Conservation (phyloP, 2,113 vertebrate species). For the Hypanus sabinus region DNA sequence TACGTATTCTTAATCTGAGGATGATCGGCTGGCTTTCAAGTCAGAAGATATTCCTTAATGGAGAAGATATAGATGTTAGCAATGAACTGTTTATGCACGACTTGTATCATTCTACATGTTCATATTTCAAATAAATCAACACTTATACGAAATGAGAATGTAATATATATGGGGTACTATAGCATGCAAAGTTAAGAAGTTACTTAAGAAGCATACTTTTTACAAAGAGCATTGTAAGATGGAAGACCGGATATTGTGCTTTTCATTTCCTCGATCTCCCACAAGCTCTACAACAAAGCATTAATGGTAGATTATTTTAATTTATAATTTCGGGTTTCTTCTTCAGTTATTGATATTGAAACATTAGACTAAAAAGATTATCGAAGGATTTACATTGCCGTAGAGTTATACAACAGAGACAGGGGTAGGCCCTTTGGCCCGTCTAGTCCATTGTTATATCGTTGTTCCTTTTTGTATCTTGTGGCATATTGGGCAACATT, state of each 20-base stretch:
- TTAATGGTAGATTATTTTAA: neutral
- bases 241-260: too few relatives aligned
- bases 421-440: too few relatives aligned
- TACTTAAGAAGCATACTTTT: neutral
- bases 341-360: too few relatives aligned
- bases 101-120: neutral
- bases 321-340: too few relatives aligned
- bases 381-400: too few relatives aligned
- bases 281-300: neutral
- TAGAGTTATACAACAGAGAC: too few relatives aligned
- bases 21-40: neutral
- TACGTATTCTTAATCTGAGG: too few relatives aligned
- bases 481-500: too few relatives aligned
- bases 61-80: neutral
- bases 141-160: neutral
- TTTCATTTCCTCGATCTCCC: too few relatives aligned
- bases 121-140: neutral
- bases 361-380: too few relatives aligned
- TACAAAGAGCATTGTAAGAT: neutral
- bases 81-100: neutral
- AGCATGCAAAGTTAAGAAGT: neutral
- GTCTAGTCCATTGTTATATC: too few relatives aligned
- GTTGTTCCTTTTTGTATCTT: too few relatives aligned
- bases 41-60: neutral
- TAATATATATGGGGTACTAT: neutral